phyloP scores from a whole-genome alignment of 2,113 vertebrate species.

The Percopsis transmontana region DNA sequence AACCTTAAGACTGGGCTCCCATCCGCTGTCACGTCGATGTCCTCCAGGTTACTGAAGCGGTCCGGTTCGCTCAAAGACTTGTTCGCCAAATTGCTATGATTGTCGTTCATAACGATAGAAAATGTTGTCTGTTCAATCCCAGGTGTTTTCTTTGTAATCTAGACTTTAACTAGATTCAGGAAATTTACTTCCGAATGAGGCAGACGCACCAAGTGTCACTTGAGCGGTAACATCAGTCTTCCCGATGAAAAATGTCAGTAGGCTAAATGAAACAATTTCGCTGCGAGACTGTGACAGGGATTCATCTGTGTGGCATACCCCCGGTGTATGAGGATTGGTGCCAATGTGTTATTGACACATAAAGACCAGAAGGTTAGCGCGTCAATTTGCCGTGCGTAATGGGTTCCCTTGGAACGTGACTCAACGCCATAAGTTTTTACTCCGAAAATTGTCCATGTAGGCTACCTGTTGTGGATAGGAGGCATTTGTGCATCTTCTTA shows the following conservation, averaged over 20 bases:
- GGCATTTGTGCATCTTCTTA: not conserved
- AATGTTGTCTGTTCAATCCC: not conserved
- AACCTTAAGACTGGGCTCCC: conserved; percentile 63
- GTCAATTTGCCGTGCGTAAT: not conserved
- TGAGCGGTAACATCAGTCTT: not conserved
- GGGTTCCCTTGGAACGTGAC: not conserved
- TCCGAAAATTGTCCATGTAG: too few species aligned
- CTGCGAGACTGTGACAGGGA: not conserved
- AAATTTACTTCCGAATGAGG: not conserved
- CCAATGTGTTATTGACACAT: conserved; percentile 18
- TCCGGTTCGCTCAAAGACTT: conserved; percentile 39
- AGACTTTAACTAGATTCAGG: not conserved
- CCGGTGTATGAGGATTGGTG: conserved; percentile 23
- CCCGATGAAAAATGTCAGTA: not conserved
- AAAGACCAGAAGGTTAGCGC: not conserved
- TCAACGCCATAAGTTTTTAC: not conserved
- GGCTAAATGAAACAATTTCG: not conserved
- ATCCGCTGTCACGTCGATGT: conserved; percentile 69
- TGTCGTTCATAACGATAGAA: conserved; percentile 37
- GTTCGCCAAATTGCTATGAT: conserved; percentile 58
- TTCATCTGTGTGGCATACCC: not conserved
- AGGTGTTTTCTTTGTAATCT: not conserved
- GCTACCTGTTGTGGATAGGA: not conserved
- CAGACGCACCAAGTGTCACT: not conserved
- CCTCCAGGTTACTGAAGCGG: conserved; percentile 62